These are phyloP conservation scores for Python bivittatus DNA, from an alignment of 2,113 vertebrate genomes.

Conservation along the genomic window DNA sequence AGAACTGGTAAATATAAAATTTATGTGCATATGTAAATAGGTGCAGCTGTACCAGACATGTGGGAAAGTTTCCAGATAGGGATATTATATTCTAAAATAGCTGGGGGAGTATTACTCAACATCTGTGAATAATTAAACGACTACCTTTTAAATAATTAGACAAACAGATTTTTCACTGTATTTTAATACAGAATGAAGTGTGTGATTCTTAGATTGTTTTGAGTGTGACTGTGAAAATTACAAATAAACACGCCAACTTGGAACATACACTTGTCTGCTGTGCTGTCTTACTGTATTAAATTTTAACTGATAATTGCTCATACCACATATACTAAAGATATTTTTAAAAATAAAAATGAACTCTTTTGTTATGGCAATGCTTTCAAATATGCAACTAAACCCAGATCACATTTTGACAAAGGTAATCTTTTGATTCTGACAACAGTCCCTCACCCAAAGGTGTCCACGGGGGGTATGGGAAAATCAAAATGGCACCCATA, in stretches of 20 bases:
- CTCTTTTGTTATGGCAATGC: background rate
- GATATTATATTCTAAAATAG: conserved; percentile 65
- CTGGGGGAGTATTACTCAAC: conserved; percentile 62
- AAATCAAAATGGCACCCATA: background rate
- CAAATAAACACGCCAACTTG: conserved; percentile 6
- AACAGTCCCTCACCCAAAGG: background rate
- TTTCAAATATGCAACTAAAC: background rate
- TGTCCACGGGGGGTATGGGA: background rate
- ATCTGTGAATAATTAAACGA: conserved; percentile 68
- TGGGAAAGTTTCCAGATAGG: conserved; percentile 68
- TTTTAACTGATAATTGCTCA: conserved; percentile 13
- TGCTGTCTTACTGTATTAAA: conserved; percentile 39
- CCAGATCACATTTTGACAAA: background rate
- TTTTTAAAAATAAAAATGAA: background rate
- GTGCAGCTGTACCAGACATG: conserved; percentile 69
- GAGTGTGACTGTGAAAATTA: background rate
- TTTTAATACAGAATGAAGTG: conserved; percentile 44
- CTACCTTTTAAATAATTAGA: conserved; percentile 64
- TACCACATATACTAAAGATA: background rate
- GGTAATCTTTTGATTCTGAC: background rate
- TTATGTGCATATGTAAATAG: conserved; percentile 67
- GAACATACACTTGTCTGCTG: conserved; percentile 44
- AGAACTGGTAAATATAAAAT: conserved; percentile 63
- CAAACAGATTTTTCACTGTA: conserved; percentile 55
- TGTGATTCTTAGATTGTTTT: background rate